phyloP scores from a whole-genome alignment of 2,113 vertebrate genomes.

The Illadopsis cleaveri region DNA sequence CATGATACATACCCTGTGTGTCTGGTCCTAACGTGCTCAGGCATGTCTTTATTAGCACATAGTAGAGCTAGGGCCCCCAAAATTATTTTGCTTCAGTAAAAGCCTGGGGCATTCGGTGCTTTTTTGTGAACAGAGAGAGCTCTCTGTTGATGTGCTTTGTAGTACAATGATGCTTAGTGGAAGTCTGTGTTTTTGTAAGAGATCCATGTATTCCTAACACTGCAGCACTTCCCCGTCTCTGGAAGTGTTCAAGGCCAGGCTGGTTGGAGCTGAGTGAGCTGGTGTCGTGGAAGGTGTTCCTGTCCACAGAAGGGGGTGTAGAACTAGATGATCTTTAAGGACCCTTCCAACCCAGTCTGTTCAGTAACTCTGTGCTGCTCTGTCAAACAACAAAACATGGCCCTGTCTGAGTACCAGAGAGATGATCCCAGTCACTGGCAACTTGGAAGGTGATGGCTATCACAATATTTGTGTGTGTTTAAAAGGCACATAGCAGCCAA shows the following conservation, averaged over 20 bases:
- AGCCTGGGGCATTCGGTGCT: neutral
- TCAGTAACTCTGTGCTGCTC: neutral
- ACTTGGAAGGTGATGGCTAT: accelerated
- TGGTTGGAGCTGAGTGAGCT: neutral
- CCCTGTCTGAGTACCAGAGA: neutral
- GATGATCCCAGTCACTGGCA: neutral
- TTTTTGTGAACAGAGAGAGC: neutral
- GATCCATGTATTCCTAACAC: neutral
- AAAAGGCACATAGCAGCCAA: neutral
- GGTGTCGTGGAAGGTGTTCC: neutral
- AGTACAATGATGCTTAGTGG: neutral
- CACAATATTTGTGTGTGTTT: neutral
- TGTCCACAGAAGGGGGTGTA: accelerated
- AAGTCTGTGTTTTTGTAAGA: neutral
- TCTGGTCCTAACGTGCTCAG: neutral
- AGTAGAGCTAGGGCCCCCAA: neutral
- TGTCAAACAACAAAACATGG: neutral
- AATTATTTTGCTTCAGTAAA: neutral
- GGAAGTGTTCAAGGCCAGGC: neutral
- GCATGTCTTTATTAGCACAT: neutral
- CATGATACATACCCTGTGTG: neutral
- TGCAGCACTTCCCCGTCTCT: neutral
- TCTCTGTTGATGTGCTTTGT: neutral
- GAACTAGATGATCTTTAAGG: neutral
- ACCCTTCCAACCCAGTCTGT: neutral